phyloP scores from a whole-genome alignment of 2,113 vertebrate genomes.

The Ivindomyrus marchei region DNA sequence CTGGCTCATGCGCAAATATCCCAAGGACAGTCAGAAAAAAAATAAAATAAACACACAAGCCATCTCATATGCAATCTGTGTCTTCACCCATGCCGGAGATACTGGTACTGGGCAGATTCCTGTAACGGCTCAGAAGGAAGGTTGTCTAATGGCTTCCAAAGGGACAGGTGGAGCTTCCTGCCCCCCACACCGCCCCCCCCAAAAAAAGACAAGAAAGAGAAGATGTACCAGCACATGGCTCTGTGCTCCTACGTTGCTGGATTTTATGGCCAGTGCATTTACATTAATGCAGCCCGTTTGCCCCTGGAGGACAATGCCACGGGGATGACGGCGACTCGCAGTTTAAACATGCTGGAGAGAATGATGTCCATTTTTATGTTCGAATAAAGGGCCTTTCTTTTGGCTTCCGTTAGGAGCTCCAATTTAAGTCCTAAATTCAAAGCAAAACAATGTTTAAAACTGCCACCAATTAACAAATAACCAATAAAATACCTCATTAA shows the following conservation, averaged over 20 bases:
- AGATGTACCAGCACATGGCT: background rate
- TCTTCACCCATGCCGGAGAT: background rate
- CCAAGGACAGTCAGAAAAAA: background rate
- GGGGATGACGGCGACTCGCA: background rate
- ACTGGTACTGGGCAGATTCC: background rate
- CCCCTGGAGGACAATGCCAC: background rate
- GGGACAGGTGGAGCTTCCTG: background rate
- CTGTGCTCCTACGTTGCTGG: background rate
- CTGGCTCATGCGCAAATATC: background rate
- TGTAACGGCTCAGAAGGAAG: background rate
- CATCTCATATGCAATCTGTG: background rate
- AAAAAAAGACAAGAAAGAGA: background rate
- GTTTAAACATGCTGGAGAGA: background rate
- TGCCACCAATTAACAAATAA: background rate
- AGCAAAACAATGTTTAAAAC: background rate
- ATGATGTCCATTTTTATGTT: background rate
- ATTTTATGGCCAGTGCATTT: background rate
- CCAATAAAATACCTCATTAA: background rate
- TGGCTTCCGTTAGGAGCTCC: too few relatives aligned
- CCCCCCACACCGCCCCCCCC: background rate
- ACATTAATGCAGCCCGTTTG: background rate
- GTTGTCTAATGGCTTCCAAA: conserved; percentile 14
- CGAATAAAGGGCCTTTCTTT: background rate
- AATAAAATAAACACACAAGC: background rate
- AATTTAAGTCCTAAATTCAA: background rate